A percentile compares a stretch with the other conserved stretches of the same genome.
phyloP scores from a whole-genome alignment of 2,797 vertebrate genomes.

The Acropternis orthonyx region DNA sequence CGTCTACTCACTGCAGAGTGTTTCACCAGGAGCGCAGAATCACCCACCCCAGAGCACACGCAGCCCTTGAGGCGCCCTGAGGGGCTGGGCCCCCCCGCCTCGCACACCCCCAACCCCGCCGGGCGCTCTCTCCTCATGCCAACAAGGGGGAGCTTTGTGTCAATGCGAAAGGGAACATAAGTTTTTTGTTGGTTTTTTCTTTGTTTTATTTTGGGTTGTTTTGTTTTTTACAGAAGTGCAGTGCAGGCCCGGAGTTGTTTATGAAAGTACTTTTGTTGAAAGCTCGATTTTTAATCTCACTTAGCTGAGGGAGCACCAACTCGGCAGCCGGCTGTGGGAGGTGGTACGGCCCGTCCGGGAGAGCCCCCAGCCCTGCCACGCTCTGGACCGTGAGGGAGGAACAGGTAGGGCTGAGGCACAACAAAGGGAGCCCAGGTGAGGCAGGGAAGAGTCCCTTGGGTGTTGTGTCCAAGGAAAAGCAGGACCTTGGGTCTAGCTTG shows the following conservation, averaged over 20 bases:
- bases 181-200: too few relatives aligned
- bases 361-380: not conserved
- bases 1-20: fast-evolving
- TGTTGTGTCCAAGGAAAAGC: not conserved
- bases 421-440: fast-evolving
- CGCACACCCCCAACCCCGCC: fast-evolving
- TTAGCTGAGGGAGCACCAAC: not conserved
- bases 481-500: not conserved
- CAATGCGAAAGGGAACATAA: fast-evolving
- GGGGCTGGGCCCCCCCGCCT: fast-evolving
- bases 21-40: not conserved
- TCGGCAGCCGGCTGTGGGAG: not conserved
- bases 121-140: too few relatives aligned
- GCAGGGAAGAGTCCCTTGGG: too few relatives aligned
- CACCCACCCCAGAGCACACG: fast-evolving
- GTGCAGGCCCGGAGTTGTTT: not conserved
- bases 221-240: not conserved
- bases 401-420: not conserved
- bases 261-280: not conserved
- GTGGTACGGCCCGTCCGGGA: fast-evolving
- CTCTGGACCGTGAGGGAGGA: fast-evolving
- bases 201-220: too few relatives aligned
- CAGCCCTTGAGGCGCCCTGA: not conserved
- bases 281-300: not conserved
- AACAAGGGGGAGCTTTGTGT: not conserved